phyloP scores from a whole-genome alignment of 2,113 vertebrate genomes.

The Nematolebias whitei region DNA sequence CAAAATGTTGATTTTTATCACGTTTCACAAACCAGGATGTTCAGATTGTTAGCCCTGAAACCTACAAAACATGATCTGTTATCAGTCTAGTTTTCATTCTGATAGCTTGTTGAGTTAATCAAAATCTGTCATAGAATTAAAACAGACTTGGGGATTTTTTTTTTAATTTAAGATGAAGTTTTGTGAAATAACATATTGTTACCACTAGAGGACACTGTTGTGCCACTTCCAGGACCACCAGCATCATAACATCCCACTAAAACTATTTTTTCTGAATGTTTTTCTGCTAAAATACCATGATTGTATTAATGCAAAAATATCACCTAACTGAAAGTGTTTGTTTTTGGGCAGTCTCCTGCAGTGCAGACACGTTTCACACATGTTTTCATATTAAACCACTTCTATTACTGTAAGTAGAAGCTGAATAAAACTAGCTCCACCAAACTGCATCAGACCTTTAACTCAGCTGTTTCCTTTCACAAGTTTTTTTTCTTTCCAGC shows the following conservation, averaged over 20 bases:
- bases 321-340: no score
- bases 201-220: slow-evolving; percentile 53
- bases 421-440: neutral
- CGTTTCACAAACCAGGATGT: neutral
- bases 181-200: neutral
- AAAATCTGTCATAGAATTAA: no score
- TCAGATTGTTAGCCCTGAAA: neutral
- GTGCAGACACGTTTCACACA: no score
- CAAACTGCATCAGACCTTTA: neutral
- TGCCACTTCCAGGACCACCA: neutral
- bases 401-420: neutral
- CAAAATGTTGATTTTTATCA: no score
- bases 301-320: no score
- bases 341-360: no score
- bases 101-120: no score
- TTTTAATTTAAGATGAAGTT: neutral
- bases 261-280: neutral
- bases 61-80: neutral
- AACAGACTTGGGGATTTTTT: neutral
- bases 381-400: neutral
- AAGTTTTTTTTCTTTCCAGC: neutral
- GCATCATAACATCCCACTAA: neutral
- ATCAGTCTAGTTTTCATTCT: no score
- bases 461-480: neutral
- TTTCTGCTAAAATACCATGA: neutral